Conservation (phyloP, 2,888 invertebrate species). For the Molorchus minor region DNA sequence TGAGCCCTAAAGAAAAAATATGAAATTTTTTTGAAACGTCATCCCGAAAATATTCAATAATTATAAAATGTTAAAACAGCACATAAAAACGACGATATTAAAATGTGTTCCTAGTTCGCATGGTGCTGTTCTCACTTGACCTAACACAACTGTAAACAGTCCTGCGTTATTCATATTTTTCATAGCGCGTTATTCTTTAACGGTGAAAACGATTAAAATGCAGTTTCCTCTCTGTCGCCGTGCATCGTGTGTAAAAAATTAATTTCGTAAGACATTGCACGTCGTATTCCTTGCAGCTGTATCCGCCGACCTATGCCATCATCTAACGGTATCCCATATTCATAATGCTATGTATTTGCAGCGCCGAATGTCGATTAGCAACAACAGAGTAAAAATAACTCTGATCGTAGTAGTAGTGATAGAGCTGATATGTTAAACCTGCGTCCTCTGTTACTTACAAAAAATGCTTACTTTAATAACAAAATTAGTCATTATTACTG, state of each 20-base stretch:
- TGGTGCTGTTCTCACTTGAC: neutral
- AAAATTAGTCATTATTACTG: neutral
- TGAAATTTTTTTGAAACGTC: no score
- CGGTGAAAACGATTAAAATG: neutral
- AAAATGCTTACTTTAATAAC: no score
- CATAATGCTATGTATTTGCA: slow-evolving; percentile 9
- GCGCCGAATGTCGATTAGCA: slow-evolving; percentile 11
- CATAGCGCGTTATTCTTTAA: neutral
- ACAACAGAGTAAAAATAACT: neutral
- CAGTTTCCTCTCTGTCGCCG: neutral
- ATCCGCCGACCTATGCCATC: slow-evolving; percentile 26
- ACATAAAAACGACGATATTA: neutral
- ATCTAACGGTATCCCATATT: slow-evolving; percentile 21
- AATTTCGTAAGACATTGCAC: neutral
- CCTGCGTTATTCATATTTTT: neutral
- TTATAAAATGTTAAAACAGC: neutral
- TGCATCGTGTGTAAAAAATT: neutral
- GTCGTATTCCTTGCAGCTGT: slow-evolving; percentile 20
- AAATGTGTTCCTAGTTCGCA: neutral
- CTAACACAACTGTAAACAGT: neutral
- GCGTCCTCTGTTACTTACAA: no score
- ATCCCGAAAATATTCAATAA: neutral
- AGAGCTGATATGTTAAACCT: no score
- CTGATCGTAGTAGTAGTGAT: neutral
- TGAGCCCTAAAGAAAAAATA: neutral